A percentile compares a stretch with the other conserved stretches of the same genome.
phyloP scores from a whole-genome alignment of 2,888 invertebrate genomes.

The Taphrorychus bicolor region DNA sequence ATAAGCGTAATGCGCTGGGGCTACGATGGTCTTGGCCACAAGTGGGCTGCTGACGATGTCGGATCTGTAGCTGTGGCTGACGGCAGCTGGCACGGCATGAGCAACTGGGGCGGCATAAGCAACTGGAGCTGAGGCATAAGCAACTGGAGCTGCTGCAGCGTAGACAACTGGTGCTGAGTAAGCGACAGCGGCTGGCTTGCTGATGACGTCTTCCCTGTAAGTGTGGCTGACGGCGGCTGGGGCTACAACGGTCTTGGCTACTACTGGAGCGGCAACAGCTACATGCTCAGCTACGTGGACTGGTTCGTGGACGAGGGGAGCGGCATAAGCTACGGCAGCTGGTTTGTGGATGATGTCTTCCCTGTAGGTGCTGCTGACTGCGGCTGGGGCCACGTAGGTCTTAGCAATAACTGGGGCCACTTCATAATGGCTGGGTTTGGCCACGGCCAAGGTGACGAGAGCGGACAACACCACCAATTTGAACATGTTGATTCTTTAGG shows the following conservation, averaged over 20 bases:
- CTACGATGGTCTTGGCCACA: constrained; percentile 32
- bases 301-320: neutral
- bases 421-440: constrained; percentile 55
- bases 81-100: constrained; percentile 33
- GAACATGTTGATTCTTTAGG: constrained; percentile 50
- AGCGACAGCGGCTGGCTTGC: constrained; percentile 36
- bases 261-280: constrained; percentile 41
- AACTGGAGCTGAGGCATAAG: constrained; percentile 25
- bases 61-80: constrained; percentile 45
- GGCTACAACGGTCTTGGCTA: constrained; percentile 35
- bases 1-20: constrained; percentile 23
- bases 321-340: neutral
- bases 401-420: constrained; percentile 43
- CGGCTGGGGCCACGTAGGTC: constrained; percentile 29
- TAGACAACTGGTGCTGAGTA: constrained; percentile 36
- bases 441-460: constrained; percentile 67
- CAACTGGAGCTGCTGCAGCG: constrained; percentile 46
- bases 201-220: constrained; percentile 43
- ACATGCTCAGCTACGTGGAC: constrained; percentile 7
- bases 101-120: neutral
- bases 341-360: constrained; percentile 39
- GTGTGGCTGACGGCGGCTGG: constrained; percentile 39
- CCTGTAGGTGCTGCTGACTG: constrained; percentile 37
- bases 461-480: constrained; percentile 60
- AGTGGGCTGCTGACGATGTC: constrained; percentile 42